Conservation (phyloP, 2,888 invertebrate species). For the Luffia ferchaultella region DNA sequence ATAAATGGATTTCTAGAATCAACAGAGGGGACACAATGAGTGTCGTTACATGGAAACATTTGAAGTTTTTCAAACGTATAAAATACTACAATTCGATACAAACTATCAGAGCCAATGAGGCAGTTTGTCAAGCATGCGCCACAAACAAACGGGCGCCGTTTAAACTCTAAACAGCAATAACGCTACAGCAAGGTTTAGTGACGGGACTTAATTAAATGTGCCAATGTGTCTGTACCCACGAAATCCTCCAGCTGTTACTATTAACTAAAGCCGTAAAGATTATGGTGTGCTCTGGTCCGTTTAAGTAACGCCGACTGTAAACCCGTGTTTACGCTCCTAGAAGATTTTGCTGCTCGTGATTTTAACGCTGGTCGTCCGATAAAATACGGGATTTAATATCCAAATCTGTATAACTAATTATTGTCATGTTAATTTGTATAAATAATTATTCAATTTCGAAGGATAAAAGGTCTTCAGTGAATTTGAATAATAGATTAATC, state of each 20-base stretch:
- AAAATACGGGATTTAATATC: neutral
- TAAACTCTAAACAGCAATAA: neutral
- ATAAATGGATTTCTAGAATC: too few relatives aligned
- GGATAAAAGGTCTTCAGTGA: too few relatives aligned
- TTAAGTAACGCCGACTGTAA: neutral
- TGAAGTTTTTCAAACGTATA: too few relatives aligned
- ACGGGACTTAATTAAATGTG: conserved; percentile 1
- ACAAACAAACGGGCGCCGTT: neutral
- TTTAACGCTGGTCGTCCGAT: neutral
- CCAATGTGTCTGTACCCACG: neutral
- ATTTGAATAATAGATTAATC: too few relatives aligned
- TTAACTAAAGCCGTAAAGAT: neutral
- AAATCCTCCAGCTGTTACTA: neutral
- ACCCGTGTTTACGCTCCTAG: neutral
- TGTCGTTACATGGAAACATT: too few relatives aligned
- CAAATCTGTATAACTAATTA: too few relatives aligned
- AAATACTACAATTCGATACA: too few relatives aligned
- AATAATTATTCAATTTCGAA: too few relatives aligned
- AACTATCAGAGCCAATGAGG: neutral
- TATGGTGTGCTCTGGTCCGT: neutral
- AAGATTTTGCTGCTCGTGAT: neutral
- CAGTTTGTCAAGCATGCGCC: neutral
- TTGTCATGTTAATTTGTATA: too few relatives aligned
- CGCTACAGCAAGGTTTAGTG: neutral
- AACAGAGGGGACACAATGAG: too few relatives aligned